A percentile compares a stretch with the other conserved stretches of the same genome.
Conservation (phyloP, 2,888 invertebrate genomes). For the Tenodera sinensis region DNA sequence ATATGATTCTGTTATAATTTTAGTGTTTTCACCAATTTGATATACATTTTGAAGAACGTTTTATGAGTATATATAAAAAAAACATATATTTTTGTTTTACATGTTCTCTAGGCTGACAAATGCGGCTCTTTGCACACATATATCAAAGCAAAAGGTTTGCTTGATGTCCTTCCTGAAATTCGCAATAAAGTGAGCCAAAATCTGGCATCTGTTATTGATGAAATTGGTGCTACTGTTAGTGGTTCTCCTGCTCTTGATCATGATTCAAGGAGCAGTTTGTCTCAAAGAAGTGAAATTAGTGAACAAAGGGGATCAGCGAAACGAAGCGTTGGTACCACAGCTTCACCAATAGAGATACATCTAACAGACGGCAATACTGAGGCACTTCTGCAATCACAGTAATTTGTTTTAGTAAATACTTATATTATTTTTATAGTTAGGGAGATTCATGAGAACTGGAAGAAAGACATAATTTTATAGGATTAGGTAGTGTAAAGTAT, state of each 20-base stretch:
- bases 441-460: too few relatives aligned
- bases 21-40: slow-evolving; percentile 34
- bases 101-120: slow-evolving; percentile 33
- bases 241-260: slow-evolving; percentile 31
- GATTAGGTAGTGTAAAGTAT: too few relatives aligned
- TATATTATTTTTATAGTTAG: too few relatives aligned
- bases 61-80: neutral
- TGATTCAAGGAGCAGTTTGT: neutral
- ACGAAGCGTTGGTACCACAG: neutral
- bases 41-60: neutral
- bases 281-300: neutral
- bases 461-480: too few relatives aligned
- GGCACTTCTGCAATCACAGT: neutral
- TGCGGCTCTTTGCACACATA: slow-evolving; percentile 49
- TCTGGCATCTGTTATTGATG: slow-evolving; percentile 46
- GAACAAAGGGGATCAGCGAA: neutral
- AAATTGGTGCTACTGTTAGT: slow-evolving; percentile 47
- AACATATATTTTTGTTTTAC: neutral
- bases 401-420: too few relatives aligned
- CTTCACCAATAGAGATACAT: neutral
- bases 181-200: slow-evolving; percentile 46
- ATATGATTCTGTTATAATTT: slow-evolving; percentile 45
- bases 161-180: slow-evolving; percentile 46
- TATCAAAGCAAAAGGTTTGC: slow-evolving; percentile 47
- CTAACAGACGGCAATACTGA: neutral